Evolutionary conservation across 2,797 vertebrate species (phyloP).

Genomic region (Gallinago nigripennis): DNA sequence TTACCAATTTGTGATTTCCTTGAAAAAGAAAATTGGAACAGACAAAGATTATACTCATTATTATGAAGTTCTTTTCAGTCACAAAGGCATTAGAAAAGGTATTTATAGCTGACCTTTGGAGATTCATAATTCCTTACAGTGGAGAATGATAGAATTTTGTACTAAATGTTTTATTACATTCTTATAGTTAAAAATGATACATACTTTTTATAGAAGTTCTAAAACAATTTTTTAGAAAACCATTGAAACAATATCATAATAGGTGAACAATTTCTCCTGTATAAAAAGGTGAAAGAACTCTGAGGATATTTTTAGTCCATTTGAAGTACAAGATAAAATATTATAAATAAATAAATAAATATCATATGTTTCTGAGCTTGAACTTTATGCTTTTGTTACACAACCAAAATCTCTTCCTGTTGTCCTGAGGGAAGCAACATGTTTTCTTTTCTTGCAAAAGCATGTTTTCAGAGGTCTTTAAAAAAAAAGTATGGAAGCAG

Average conservation of each 20-base stretch:
- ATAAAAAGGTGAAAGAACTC: neutral
- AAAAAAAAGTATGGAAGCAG: neutral
- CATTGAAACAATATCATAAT: neutral
- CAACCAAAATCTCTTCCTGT: neutral
- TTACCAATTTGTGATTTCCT: neutral
- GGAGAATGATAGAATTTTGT: constrained; percentile 44
- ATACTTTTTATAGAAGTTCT: neutral
- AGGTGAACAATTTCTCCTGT: neutral
- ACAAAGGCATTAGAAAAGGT: constrained; percentile 60
- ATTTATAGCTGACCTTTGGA: constrained; percentile 78
- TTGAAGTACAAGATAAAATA: neutral
- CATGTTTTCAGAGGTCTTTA: neutral
- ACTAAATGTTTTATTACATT: constrained; percentile 26
- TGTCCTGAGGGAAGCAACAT: neutral
- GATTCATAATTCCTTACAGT: constrained; percentile 54
- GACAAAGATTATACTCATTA: constrained; percentile 54
- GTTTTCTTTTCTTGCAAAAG: neutral
- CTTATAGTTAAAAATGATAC: constrained; percentile 6
- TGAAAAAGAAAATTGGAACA: constrained; percentile 48
- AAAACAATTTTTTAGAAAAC: constrained; percentile 30
- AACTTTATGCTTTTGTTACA: neutral
- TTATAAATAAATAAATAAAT: neutral
- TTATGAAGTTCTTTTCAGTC: constrained; percentile 38
- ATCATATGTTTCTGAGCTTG: neutral
- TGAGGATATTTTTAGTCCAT: neutral